A percentile compares a stretch with the other conserved stretches of the same genome.
Evolutionary conservation across 64 coral and sea anemone genomes (phyloP).

Genomic region (Porites australiensis): DNA sequence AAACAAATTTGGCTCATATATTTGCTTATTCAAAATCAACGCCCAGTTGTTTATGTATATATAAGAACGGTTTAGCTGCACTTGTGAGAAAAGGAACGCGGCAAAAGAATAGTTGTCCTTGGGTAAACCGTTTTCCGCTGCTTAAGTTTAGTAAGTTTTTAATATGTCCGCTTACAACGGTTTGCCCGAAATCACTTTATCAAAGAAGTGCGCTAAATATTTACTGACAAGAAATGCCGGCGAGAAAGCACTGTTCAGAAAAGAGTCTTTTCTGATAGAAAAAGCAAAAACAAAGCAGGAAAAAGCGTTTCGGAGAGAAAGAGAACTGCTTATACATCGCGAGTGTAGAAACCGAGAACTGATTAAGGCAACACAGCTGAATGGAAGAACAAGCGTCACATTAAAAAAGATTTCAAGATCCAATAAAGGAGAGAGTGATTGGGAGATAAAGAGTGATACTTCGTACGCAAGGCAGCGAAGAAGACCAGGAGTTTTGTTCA

Average conservation of each 20-base stretch:
- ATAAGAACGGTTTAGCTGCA: no score
- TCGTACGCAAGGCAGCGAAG: neutral
- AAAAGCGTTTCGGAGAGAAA: slow-evolving; percentile 30
- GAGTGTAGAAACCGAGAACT: neutral
- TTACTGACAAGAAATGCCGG: slow-evolving; percentile 23
- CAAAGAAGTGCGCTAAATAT: slow-evolving; percentile 33
- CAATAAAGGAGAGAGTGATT: neutral
- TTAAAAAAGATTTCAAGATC: neutral
- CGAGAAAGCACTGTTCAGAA: slow-evolving; percentile 9
- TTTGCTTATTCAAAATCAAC: no score
- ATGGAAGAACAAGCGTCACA: neutral
- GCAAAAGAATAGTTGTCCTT: neutral
- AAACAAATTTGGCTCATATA: no score
- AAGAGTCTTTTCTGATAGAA: slow-evolving; percentile 8
- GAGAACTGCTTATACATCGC: slow-evolving; percentile 29
- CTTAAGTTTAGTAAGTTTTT: neutral
- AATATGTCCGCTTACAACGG: slow-evolving; percentile 16
- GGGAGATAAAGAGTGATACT: slow-evolving; percentile 36
- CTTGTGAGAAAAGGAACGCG: no score
- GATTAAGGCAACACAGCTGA: neutral
- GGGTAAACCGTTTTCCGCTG: neutral
- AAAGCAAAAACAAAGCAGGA: slow-evolving; percentile 37
- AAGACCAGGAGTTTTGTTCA: neutral
- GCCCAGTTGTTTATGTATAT: no score
- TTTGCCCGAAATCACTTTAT: slow-evolving; percentile 7